phyloP scores from a whole-genome alignment of 2,113 vertebrate genomes.

The Chunga burmeisteri region DNA sequence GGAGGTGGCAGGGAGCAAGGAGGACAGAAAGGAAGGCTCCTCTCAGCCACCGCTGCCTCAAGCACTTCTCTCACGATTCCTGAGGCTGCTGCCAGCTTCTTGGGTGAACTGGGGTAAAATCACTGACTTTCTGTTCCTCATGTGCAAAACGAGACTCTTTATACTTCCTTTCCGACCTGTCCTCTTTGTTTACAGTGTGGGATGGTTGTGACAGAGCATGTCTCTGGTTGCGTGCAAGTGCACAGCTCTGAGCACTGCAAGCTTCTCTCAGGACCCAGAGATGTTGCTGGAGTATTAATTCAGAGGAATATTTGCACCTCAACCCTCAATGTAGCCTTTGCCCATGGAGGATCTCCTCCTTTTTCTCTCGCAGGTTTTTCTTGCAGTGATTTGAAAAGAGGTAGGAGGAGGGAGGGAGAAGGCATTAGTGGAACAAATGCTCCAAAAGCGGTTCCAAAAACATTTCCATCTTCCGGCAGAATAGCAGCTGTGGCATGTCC shows the following conservation, averaged over 20 bases:
- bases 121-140: not conserved
- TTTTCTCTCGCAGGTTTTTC: not conserved
- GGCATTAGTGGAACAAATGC: conserved; percentile 32
- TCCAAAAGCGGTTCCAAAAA: conserved; percentile 6
- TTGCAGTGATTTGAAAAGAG: not conserved
- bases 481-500: conserved; percentile 47
- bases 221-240: fast-evolving
- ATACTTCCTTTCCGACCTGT: not conserved
- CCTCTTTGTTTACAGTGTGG: not conserved
- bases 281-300: not conserved
- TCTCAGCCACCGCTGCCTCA: not conserved
- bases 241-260: fast-evolving
- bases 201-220: not conserved
- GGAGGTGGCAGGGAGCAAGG: not conserved
- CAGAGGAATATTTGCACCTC: not conserved
- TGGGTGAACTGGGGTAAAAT: not conserved
- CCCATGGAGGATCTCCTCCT: not conserved
- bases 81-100: not conserved
- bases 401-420: conserved; percentile 1
- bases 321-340: not conserved
- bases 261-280: fast-evolving
- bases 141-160: not conserved
- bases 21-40: not conserved
- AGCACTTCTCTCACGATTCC: not conserved
- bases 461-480: conserved; percentile 50